Evolutionary conservation across 92 coral and sea anemone genomes (phyloP).

Genomic region (Zoanthus sansibaricus): DNA sequence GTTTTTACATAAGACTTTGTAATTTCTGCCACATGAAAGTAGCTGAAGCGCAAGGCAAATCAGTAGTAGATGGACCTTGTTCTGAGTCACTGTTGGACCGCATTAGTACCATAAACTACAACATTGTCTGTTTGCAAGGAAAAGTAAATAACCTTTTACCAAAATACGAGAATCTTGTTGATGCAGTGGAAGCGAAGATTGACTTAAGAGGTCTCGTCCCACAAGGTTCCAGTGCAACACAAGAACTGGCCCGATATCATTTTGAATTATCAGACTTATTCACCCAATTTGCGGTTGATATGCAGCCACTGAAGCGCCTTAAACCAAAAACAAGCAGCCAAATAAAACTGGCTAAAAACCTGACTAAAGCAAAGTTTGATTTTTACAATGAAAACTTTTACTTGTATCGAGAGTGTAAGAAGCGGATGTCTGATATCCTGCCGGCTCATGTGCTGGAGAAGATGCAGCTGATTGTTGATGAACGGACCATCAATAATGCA

Average conservation of each 20-base stretch:
- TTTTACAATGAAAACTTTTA: conserved; percentile 81
- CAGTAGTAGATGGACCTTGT: conserved; percentile 70
- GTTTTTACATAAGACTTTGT: conserved; percentile 84
- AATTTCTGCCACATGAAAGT: conserved; percentile 80
- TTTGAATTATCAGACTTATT: conserved; percentile 93
- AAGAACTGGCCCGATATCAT: conserved; percentile 89
- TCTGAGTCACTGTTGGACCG: conserved; percentile 71
- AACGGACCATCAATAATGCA: conserved; percentile 89
- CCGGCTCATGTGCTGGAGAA: conserved; percentile 81
- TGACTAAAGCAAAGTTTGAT: conserved; percentile 80
- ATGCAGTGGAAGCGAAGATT: conserved; percentile 88
- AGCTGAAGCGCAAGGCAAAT: conserved; percentile 79
- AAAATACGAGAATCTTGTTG: conserved; percentile 87
- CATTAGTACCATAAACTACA: conserved; percentile 68
- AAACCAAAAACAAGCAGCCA: conserved; percentile 89
- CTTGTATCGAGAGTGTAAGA: conserved; percentile 81
- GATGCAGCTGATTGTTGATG: conserved; percentile 89
- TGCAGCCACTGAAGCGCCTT: conserved; percentile 90
- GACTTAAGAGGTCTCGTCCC: conserved; percentile 82
- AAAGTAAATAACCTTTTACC: conserved; percentile 76
- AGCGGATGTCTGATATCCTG: conserved; percentile 73
- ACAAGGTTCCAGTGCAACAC: conserved; percentile 80
- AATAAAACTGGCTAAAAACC: conserved; percentile 83
- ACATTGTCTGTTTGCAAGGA: conserved; percentile 62
- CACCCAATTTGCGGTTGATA: conserved; percentile 95